phyloP scores from a whole-genome alignment of 2,113 vertebrate species.

The Hippocampus zosterae region DNA sequence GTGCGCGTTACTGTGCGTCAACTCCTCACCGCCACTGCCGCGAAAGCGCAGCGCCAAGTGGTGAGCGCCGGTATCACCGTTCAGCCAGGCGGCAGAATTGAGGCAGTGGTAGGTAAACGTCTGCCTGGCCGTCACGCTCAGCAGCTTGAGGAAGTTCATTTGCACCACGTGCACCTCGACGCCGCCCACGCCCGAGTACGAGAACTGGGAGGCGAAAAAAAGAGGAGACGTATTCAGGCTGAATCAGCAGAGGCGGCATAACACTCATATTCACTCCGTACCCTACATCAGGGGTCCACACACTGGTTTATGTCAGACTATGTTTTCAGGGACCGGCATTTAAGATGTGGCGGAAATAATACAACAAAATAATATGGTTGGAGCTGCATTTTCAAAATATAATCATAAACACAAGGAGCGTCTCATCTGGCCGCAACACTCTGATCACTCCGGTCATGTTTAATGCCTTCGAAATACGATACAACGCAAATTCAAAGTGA shows the following conservation, averaged over 20 bases:
- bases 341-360: too few relatives aligned
- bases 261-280: too few relatives aligned
- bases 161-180: slow-evolving; percentile 87
- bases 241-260: neutral
- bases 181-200: slow-evolving; percentile 83
- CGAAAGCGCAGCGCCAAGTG: slow-evolving; percentile 86
- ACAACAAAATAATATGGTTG: too few relatives aligned
- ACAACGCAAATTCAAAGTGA: too few relatives aligned
- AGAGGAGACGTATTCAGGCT: neutral
- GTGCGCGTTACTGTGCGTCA: slow-evolving; percentile 85
- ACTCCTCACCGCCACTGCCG: slow-evolving; percentile 86
- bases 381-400: too few relatives aligned
- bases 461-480: too few relatives aligned
- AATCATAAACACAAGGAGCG: too few relatives aligned
- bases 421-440: too few relatives aligned
- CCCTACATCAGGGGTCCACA: too few relatives aligned
- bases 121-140: slow-evolving; percentile 86
- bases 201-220: slow-evolving; percentile 75
- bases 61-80: slow-evolving; percentile 72
- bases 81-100: slow-evolving; percentile 89
- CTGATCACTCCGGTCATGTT: too few relatives aligned
- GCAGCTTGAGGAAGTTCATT: slow-evolving; percentile 90
- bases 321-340: too few relatives aligned
- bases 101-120: slow-evolving; percentile 94
- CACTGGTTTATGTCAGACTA: too few relatives aligned